phyloP scores from a whole-genome alignment of 2,888 invertebrate species.

The Linnaemya tessellans region DNA sequence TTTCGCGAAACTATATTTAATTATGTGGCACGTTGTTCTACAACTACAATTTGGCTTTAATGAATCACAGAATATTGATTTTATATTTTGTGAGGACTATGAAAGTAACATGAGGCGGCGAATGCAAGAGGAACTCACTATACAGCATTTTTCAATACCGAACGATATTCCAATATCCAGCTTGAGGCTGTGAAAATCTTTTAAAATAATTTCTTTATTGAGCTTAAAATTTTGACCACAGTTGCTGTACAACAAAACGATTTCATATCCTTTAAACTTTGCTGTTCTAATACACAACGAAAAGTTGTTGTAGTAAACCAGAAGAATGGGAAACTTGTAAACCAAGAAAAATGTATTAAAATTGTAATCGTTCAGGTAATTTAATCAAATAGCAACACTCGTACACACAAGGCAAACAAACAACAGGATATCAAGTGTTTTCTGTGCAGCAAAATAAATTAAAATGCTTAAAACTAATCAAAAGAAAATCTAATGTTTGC shows the following conservation, averaged over 20 bases:
- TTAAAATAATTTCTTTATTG: neutral
- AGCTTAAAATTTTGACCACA: neutral
- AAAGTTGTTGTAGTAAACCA: neutral
- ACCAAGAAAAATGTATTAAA: slow-evolving; percentile 45
- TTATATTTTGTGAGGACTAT: too few species aligned
- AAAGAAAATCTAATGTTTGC: slow-evolving; percentile 1
- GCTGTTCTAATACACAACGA: neutral
- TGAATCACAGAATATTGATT: too few species aligned
- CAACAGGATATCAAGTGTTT: slow-evolving; percentile 25
- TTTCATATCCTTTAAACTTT: too few species aligned
- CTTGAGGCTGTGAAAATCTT: neutral
- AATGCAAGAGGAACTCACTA: too few species aligned
- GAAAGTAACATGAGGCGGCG: too few species aligned
- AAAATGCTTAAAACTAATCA: slow-evolving; percentile 18
- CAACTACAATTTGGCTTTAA: too few species aligned
- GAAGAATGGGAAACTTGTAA: neutral
- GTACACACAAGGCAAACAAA: slow-evolving; percentile 11
- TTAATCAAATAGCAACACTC: slow-evolving; percentile 43
- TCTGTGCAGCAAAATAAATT: slow-evolving; percentile 21
- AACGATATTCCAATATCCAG: too few species aligned
- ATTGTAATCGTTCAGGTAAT: slow-evolving; percentile 54
- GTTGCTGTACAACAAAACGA: too few species aligned
- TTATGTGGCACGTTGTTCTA: too few species aligned
- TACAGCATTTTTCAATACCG: too few species aligned
- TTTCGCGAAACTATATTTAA: too few species aligned